These are phyloP conservation scores for Odontocolon sp. DNA, from an alignment of 2,888 invertebrate genomes.

Conservation along the genomic window DNA sequence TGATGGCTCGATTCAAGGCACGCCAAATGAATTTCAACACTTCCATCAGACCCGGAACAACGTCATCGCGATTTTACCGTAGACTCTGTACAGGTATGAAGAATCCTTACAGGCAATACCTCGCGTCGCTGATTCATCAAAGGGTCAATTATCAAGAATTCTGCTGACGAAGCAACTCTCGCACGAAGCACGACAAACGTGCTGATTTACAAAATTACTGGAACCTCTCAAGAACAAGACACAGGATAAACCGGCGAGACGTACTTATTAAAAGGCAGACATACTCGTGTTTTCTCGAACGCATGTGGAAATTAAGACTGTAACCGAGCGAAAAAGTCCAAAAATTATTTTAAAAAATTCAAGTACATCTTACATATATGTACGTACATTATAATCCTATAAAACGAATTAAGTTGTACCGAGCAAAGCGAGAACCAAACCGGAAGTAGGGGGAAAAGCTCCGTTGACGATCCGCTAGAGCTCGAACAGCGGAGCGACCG, in stretches of 20 bases:
- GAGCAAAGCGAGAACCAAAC: constrained; percentile 38
- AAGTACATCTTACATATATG: neutral
- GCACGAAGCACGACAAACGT: neutral
- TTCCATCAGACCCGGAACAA: constrained; percentile 44
- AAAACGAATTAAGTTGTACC: neutral
- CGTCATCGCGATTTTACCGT: constrained; percentile 28
- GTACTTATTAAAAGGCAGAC: constrained; percentile 21
- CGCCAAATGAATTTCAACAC: constrained; percentile 14
- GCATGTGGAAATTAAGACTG: constrained; percentile 49
- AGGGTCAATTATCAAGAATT: constrained; percentile 19
- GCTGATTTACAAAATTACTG: constrained; percentile 18
- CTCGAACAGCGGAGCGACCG: neutral
- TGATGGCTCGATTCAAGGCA: neutral
- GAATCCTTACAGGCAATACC: neutral
- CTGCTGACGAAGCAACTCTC: neutral
- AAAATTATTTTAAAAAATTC: neutral
- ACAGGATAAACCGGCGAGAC: neutral
- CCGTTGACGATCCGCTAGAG: constrained; percentile 3
- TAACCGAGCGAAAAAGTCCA: constrained; percentile 31
- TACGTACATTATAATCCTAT: neutral
- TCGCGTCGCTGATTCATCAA: constrained; percentile 2
- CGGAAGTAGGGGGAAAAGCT: constrained; percentile 42
- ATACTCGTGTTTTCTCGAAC: constrained; percentile 21
- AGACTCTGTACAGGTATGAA: neutral
- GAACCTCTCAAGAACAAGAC: constrained; percentile 2